Conservation (phyloP, 2,797 vertebrate species). For the Chiroxiphia lanceolata region DNA sequence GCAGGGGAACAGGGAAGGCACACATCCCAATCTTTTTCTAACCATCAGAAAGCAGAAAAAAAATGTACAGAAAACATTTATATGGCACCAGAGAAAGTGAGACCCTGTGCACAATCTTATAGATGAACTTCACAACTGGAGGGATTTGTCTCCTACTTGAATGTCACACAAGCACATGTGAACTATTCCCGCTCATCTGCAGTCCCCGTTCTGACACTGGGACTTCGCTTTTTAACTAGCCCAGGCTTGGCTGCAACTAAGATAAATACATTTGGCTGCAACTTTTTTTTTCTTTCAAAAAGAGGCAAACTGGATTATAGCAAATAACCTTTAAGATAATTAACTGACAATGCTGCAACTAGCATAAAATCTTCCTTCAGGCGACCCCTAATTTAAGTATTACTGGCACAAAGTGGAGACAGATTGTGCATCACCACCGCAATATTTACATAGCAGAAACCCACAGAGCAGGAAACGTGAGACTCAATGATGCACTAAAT, state of each 20-base stretch:
- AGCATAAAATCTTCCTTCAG: conserved; percentile 90
- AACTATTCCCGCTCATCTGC: neutral
- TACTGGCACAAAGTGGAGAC: conserved; percentile 93
- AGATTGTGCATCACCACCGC: conserved; percentile 94
- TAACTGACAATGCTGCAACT: conserved; percentile 82
- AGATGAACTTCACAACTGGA: neutral
- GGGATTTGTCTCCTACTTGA: neutral
- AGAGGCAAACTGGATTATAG: conserved; percentile 81
- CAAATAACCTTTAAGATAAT: conserved; percentile 88
- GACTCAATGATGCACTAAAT: conserved; percentile 99
- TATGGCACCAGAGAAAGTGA: neutral
- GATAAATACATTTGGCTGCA: conserved; percentile 70
- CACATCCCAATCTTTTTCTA: neutral
- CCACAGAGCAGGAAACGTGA: conserved; percentile 94
- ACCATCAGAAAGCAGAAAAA: neutral
- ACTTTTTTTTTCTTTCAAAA: conserved; percentile 68
- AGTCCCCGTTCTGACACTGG: neutral
- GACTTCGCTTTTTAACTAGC: conserved; percentile 45
- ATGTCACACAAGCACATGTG: neutral
- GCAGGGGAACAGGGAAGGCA: neutral
- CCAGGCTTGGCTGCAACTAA: conserved; percentile 48
- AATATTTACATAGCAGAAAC: conserved; percentile 91
- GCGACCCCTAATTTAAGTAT: conserved; percentile 93
- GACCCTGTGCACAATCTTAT: neutral
- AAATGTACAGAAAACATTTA: neutral